phyloP scores from a whole-genome alignment of 1,140 invertebrate species.

The Drosophila grimshawi region DNA sequence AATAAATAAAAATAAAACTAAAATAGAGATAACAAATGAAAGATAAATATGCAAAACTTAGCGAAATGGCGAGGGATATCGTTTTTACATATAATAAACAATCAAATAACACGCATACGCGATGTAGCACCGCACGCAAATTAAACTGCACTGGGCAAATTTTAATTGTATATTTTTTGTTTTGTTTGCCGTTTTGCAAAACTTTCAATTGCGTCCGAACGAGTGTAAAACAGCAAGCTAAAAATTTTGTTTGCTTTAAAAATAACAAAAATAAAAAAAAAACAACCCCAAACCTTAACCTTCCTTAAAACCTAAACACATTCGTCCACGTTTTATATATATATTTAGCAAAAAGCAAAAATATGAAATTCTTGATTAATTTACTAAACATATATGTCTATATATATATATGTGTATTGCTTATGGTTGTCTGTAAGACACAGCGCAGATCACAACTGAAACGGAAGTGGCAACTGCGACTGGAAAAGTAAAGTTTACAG shows the following conservation, averaged over 20 bases:
- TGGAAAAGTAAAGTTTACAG: neutral
- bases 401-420: conserved; percentile 27
- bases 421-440: conserved; percentile 49
- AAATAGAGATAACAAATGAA: conserved; percentile 20
- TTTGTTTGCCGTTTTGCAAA: conserved; percentile 18
- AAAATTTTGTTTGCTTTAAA: conserved; percentile 30
- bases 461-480: neutral
- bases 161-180: neutral
- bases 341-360: conserved; percentile 26
- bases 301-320: conserved; percentile 50
- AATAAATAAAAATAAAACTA: conserved; percentile 6
- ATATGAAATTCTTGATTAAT: conserved; percentile 6
- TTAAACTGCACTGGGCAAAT: conserved; percentile 13
- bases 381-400: conserved; percentile 5
- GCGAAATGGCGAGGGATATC: conserved; percentile 38
- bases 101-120: conserved; percentile 65
- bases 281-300: conserved; percentile 36
- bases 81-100: conserved; percentile 26
- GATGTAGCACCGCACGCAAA: conserved; percentile 47
- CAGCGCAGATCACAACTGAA: neutral
- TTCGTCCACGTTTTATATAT: conserved; percentile 39
- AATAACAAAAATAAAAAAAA: conserved; percentile 7
- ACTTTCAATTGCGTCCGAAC: conserved; percentile 45
- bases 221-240: conserved; percentile 24
- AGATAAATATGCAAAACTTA: conserved; percentile 43